Evolutionary conservation across 92 coral and sea anemone species (phyloP).

Genomic region (Epizoanthus scotinus): DNA sequence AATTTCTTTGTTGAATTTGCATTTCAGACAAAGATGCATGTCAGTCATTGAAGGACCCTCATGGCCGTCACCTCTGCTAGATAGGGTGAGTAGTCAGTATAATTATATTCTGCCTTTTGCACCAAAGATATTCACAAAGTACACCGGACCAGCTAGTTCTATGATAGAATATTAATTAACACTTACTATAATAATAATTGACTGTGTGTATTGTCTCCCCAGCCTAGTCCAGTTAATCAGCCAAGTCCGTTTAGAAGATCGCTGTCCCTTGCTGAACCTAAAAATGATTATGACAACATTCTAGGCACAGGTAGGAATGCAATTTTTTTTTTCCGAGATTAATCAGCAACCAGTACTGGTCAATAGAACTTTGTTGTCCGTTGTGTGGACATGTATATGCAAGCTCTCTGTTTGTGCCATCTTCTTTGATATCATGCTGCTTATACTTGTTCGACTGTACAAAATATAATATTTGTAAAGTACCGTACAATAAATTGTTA

Average conservation of each 20-base stretch:
- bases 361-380: no score
- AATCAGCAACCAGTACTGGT: neutral
- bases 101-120: neutral
- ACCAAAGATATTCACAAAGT: neutral
- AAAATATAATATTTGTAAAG: no score
- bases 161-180: no score
- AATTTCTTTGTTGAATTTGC: neutral
- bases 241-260: constrained; percentile 55
- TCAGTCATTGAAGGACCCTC: constrained; percentile 70
- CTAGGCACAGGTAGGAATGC: constrained; percentile 44
- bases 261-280: constrained; percentile 50
- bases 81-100: constrained; percentile 50
- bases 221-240: constrained; percentile 42
- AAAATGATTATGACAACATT: constrained; percentile 24
- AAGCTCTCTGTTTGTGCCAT: no score
- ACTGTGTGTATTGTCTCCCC: neutral
- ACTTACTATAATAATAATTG: no score
- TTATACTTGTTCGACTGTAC: no score
- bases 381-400: no score
- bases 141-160: no score
- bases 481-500: no score
- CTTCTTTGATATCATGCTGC: no score
- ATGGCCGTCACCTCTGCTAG: constrained; percentile 50
- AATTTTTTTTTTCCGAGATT: no score
- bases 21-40: constrained; percentile 78